Conservation (phyloP, 2,888 invertebrate genomes). For the Lacanobia wlatinum region DNA sequence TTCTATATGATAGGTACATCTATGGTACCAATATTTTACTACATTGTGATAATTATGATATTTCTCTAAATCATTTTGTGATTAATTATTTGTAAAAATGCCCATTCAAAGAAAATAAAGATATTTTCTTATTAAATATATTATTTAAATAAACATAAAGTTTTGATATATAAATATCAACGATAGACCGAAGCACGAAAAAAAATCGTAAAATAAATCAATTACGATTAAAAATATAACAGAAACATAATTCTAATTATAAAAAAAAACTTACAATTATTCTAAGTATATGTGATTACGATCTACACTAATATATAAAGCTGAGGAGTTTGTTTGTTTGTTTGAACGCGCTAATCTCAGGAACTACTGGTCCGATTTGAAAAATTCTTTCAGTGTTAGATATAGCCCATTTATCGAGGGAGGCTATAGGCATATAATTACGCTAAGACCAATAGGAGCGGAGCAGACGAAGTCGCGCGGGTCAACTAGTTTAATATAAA, state of each 20-base stretch:
- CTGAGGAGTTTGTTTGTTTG: no score
- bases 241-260: slow-evolving; percentile 54
- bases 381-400: no score
- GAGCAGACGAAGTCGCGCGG: no score
- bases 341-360: no score
- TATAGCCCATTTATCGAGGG: no score
- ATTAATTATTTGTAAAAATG: slow-evolving; percentile 41
- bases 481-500: no score
- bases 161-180: slow-evolving; percentile 44
- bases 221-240: slow-evolving; percentile 60
- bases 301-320: no score
- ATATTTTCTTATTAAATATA: slow-evolving; percentile 4
- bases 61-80: slow-evolving; percentile 16
- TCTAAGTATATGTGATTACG: slow-evolving; percentile 64
- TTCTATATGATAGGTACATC: slow-evolving; percentile 12
- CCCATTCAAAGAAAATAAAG: slow-evolving; percentile 35
- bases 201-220: slow-evolving; percentile 39
- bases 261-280: slow-evolving; percentile 58
- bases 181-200: slow-evolving; percentile 53
- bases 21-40: slow-evolving; percentile 15
- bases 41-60: slow-evolving; percentile 13
- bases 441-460: no score
- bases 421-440: no score
- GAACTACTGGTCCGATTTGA: no score
- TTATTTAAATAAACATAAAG: slow-evolving; percentile 8